Base-by-base conservation (phyloP, 1,140 invertebrate species). In the Ceratoteleas bidentatus region DNA sequence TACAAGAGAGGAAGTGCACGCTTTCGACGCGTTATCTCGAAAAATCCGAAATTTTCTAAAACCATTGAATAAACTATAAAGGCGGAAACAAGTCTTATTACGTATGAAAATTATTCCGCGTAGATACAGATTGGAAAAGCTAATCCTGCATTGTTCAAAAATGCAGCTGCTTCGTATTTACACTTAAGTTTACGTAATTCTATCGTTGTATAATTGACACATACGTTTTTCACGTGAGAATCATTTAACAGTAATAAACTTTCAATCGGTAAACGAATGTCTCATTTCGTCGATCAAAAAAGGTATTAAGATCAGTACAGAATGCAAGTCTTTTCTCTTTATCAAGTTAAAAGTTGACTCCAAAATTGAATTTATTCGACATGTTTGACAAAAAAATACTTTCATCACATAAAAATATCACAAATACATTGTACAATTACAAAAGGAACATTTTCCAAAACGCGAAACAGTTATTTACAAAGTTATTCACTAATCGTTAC, bases 51-150 rank as follows among this genome's bases (percentile, higher is more conserved):
- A 65, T 81, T 74, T 74, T 58, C 70, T 74, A 65, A 62, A 15
- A 74, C 70, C 70, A n/a, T 68, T 66, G 53, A 69, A 74, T 81
- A 81, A 81, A 74, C 65, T 81, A 69, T 69, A 69, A 62, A 62
- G 74, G 70, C 57, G 57, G 65, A 81, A 81, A 81, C 69, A 72
- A 80, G 58, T 58, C 52, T 64, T 69, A 24, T 62, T 62, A 65
- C 13, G 32, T 69, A 64, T 64, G 16, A 60, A 47, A 70, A 34
- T 64, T 62, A 47, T 74, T 72, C 65, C 65, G 52, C 36, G 45
- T 74, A 74, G 70, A 81, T 74, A 81, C 77, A 81, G 77, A 74
- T 74, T 74, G 58, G 33, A 60, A 47, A 49, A 64, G 56, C 34
- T 53, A 72, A 68, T 60, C 33, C 52, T 56, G 36, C 43, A 36